A percentile compares a stretch with the other conserved stretches of the same genome.
Conservation (phyloP, 64 coral and sea anemone species). For the Exaiptasia diaphana region DNA sequence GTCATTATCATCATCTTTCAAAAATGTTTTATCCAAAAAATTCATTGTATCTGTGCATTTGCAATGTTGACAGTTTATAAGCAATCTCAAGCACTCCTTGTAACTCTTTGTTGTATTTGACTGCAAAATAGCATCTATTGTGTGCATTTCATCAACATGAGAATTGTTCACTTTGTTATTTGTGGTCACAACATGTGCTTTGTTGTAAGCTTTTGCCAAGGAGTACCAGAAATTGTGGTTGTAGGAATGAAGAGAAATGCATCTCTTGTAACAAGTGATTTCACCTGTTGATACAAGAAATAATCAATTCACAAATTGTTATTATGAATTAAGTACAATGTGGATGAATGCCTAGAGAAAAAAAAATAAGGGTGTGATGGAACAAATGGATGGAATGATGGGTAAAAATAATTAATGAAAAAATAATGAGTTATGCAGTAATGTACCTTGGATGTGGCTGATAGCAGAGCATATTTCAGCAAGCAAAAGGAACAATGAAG, state of each 20-base stretch:
- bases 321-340: not conserved
- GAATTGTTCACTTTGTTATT: not conserved
- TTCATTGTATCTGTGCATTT: not conserved
- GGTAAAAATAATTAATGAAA: too few relatives aligned
- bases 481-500: conserved; percentile 1
- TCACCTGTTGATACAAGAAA: conserved; percentile 10
- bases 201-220: conserved; percentile 36
- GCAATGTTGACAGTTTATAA: not conserved
- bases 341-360: too few relatives aligned
- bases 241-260: conserved; percentile 38
- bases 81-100: not conserved
- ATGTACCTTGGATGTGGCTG: conserved; percentile 23
- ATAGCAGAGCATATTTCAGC: conserved; percentile 19
- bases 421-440: too few relatives aligned
- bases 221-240: conserved; percentile 43
- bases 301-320: not conserved
- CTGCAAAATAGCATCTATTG: not conserved
- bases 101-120: not conserved
- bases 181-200: not conserved
- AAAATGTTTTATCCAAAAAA: not conserved
- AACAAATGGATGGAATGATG: too few relatives aligned
- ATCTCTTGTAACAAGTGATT: conserved; percentile 32
- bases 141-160: not conserved
- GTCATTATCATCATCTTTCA: too few relatives aligned
- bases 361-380: too few relatives aligned